A percentile compares a stretch with the other conserved stretches of the same genome.
Evolutionary conservation across 2,888 invertebrate genomes (phyloP).

Genomic region (Mesorhabditis spiculigera): DNA sequence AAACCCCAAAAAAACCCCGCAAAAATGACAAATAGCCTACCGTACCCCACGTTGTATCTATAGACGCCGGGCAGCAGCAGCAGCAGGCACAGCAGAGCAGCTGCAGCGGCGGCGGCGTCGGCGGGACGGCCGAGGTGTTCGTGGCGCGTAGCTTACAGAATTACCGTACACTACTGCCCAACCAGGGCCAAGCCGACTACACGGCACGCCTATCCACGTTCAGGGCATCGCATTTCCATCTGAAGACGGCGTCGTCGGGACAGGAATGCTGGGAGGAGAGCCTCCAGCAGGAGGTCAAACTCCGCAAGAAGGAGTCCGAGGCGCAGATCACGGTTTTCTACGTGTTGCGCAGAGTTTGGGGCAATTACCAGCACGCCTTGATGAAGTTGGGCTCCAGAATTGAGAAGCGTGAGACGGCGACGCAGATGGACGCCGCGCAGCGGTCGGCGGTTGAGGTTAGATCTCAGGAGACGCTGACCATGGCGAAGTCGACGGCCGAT

Average conservation of each 20-base stretch:
- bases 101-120: background rate
- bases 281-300: background rate
- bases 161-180: constrained; percentile 19
- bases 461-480: too few relatives aligned
- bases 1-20: too few relatives aligned
- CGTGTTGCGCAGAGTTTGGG: constrained; percentile 26
- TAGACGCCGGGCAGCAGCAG: constrained; percentile 5
- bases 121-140: constrained; percentile 4
- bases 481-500: too few relatives aligned
- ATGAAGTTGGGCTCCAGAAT: constrained; percentile 14
- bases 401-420: too few relatives aligned
- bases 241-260: constrained; percentile 13
- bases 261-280: background rate
- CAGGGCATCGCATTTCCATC: constrained; percentile 18
- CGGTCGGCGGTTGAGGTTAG: too few relatives aligned
- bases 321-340: constrained; percentile 28
- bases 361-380: constrained; percentile 26
- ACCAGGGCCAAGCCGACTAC: constrained; percentile 12
- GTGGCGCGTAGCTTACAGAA: constrained; percentile 2
- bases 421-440: too few relatives aligned
- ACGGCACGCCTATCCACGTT: constrained; percentile 9
- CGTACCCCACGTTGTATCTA: background rate
- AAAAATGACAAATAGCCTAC: background rate
- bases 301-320: constrained; percentile 9
- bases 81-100: background rate